Conservation (phyloP, 2,888 invertebrate genomes). For the Trachelus troglodyta region DNA sequence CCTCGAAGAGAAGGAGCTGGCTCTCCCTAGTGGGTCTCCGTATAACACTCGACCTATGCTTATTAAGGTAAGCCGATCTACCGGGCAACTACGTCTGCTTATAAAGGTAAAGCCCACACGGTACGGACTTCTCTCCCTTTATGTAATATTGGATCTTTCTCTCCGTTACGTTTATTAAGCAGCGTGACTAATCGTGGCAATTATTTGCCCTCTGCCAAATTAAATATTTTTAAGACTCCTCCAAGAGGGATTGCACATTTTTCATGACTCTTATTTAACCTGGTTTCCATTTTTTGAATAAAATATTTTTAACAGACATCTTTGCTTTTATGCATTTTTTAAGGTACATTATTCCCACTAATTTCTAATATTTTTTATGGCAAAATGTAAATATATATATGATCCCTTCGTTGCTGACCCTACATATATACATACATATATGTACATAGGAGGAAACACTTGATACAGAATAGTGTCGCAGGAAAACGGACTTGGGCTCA, state of each 20-base stretch:
- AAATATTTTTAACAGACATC: background rate
- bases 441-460: background rate
- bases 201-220: background rate
- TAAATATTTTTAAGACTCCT: background rate
- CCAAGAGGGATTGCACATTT: background rate
- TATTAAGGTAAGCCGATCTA: constrained; percentile 66
- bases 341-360: background rate
- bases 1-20: background rate
- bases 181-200: background rate
- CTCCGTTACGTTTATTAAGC: constrained; percentile 9
- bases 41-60: constrained; percentile 40
- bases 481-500: background rate
- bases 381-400: background rate
- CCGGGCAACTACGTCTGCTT: constrained; percentile 8
- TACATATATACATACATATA: too few species aligned
- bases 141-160: background rate
- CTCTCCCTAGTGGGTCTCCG: background rate
- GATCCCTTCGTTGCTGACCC: too few species aligned
- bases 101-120: constrained; percentile 9
- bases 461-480: background rate
- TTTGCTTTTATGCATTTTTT: background rate
- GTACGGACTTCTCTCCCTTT: background rate
- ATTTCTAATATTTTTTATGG: background rate
- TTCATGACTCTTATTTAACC: background rate
- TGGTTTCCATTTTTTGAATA: background rate